These are phyloP conservation scores for Eristalinus aeneus DNA, from an alignment of 2,888 invertebrate species.

Conservation along the genomic window DNA sequence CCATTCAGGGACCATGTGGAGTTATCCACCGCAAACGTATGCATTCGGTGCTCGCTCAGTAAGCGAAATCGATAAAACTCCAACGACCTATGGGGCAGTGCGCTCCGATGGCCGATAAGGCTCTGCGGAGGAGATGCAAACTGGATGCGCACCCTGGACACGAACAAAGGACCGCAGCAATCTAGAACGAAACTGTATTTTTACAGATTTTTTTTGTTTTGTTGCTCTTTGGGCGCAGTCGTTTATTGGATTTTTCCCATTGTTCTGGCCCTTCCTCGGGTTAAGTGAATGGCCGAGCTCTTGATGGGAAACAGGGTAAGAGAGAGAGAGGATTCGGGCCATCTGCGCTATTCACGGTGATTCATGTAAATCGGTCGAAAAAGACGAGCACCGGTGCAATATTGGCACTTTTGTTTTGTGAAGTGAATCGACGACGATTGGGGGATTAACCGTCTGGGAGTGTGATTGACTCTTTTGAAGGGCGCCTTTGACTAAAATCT, in stretches of 20 bases:
- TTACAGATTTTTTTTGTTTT: conserved; percentile 38
- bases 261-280: not conserved
- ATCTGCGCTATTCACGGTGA: not conserved
- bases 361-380: not conserved
- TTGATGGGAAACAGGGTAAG: conserved; percentile 32
- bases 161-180: conserved; percentile 56
- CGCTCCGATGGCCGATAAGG: conserved; percentile 27
- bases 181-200: conserved; percentile 55
- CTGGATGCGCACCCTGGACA: conserved; percentile 42
- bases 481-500: too few relatives aligned
- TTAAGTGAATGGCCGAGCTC: conserved; percentile 27
- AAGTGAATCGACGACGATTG: not conserved
- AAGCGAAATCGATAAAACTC: conserved; percentile 39
- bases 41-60: not conserved
- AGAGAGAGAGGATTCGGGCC: not conserved
- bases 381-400: not conserved
- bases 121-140: conserved; percentile 18
- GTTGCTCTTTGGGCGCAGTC: not conserved
- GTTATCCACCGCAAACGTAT: not conserved
- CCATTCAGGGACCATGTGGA: too few relatives aligned
- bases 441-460: too few relatives aligned
- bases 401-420: not conserved
- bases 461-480: too few relatives aligned
- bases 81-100: not conserved
- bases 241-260: conserved; percentile 28